These are phyloP conservation scores for Chironomus tepperi DNA, from an alignment of 1,140 invertebrate genomes.

Conservation along the genomic window DNA sequence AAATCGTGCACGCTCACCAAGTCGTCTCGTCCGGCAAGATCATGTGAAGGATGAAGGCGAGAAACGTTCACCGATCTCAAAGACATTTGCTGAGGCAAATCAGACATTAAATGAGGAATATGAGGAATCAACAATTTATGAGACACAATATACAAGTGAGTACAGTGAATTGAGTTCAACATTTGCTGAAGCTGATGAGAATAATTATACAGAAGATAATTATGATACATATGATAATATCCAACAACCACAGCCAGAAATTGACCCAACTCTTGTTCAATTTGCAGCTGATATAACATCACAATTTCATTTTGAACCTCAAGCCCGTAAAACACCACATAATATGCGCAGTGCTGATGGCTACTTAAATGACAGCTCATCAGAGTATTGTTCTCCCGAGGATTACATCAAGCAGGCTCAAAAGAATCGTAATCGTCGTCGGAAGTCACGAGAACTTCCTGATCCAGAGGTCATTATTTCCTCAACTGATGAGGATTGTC, in stretches of 20 bases:
- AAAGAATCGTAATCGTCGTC: constrained; percentile 21
- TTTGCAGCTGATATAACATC: not conserved
- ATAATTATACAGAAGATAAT: constrained; percentile 36
- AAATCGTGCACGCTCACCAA: constrained; percentile 26
- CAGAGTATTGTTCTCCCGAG: constrained; percentile 23
- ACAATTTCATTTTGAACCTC: not conserved
- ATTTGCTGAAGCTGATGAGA: constrained; percentile 38
- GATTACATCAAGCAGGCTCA: not conserved
- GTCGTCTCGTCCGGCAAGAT: constrained; percentile 37
- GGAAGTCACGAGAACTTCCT: constrained; percentile 23
- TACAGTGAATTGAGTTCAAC: constrained; percentile 34
- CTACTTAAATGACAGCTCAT: constrained; percentile 27
- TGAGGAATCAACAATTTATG: constrained; percentile 11
- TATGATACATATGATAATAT: constrained; percentile 26
- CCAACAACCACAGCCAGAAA: not conserved
- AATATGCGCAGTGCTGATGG: constrained; percentile 32
- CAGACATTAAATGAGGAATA: constrained; percentile 34
- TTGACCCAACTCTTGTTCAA: not conserved
- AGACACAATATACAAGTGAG: constrained; percentile 31
- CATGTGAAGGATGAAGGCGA: constrained; percentile 35
- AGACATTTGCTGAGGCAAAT: constrained; percentile 39
- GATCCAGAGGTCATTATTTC: not conserved
- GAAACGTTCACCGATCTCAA: constrained; percentile 25
- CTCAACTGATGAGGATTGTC: constrained; percentile 24
- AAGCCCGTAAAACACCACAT: not conserved